Percentiles rank a stretch among this genome's conserved stretches.
These are phyloP conservation scores for Saimiri boliviensis DNA, from an alignment of 2,113 vertebrate species.

Conservation along the genomic window DNA sequence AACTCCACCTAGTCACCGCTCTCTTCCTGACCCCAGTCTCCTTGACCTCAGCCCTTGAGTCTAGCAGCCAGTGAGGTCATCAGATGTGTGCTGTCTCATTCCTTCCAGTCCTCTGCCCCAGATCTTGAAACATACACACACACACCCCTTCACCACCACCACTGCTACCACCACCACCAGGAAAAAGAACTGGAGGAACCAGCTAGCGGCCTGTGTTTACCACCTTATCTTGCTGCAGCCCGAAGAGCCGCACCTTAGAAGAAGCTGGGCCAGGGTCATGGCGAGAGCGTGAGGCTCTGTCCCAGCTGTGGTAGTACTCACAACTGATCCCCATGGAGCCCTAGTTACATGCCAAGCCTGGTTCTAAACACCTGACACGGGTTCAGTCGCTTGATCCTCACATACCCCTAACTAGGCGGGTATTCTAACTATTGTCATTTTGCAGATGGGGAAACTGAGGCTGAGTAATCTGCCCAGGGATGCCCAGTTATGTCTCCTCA, in stretches of 20 bases:
- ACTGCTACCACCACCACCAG: neutral
- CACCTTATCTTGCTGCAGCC: neutral
- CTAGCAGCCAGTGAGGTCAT: neutral
- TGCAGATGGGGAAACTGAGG: neutral
- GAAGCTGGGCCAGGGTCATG: neutral
- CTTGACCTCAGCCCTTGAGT: neutral
- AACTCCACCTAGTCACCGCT: neutral
- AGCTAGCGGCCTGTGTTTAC: neutral
- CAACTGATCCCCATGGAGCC: neutral
- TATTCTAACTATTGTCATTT: neutral
- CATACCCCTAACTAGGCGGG: neutral
- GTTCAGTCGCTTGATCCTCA: neutral
- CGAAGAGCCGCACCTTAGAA: neutral
- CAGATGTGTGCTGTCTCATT: neutral
- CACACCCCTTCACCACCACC: neutral
- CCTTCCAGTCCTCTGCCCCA: neutral
- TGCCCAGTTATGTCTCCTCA: neutral
- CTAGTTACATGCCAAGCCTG: neutral
- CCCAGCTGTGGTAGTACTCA: neutral
- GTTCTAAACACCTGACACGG: neutral
- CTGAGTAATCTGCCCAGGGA: neutral
- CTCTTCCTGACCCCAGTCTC: neutral
- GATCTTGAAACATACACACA: neutral
- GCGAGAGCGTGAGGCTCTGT: neutral
- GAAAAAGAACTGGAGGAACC: conserved; percentile 39